A percentile compares a stretch with the other conserved stretches of the same genome.
Conservation (phyloP, 2,888 invertebrate species). For the Aromia moschata region DNA sequence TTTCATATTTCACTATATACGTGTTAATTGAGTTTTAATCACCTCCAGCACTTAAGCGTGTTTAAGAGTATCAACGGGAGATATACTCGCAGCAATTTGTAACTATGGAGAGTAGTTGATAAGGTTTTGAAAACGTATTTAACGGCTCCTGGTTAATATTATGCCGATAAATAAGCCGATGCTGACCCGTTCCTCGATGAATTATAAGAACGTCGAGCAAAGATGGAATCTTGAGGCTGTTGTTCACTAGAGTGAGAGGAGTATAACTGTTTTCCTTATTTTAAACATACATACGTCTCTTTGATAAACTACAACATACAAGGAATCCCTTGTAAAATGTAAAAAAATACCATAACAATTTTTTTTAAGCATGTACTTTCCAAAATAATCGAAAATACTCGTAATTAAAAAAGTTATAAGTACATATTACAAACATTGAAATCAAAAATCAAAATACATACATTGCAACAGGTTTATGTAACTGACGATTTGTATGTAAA, state of each 20-base stretch:
- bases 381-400: too few relatives aligned
- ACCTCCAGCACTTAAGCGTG: constrained; percentile 29
- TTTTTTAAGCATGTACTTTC: too few relatives aligned
- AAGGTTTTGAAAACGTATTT: constrained; percentile 14
- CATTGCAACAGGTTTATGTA: too few relatives aligned
- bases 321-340: too few relatives aligned
- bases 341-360: too few relatives aligned
- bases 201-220: not conserved
- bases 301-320: too few relatives aligned
- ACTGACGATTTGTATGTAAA: too few relatives aligned
- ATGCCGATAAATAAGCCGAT: not conserved
- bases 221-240: not conserved
- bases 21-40: constrained; percentile 34
- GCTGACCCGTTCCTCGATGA: not conserved
- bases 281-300: too few relatives aligned
- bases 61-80: constrained; percentile 16
- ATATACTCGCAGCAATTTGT: constrained; percentile 28
- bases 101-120: constrained; percentile 21
- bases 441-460: too few relatives aligned
- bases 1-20: constrained; percentile 38
- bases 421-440: too few relatives aligned
- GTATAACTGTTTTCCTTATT: not conserved
- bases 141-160: constrained; percentile 14
- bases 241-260: not conserved
- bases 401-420: too few relatives aligned